Base-by-base conservation (phyloP, 2,113 vertebrate species). In the Phyllostomus discolor region DNA sequence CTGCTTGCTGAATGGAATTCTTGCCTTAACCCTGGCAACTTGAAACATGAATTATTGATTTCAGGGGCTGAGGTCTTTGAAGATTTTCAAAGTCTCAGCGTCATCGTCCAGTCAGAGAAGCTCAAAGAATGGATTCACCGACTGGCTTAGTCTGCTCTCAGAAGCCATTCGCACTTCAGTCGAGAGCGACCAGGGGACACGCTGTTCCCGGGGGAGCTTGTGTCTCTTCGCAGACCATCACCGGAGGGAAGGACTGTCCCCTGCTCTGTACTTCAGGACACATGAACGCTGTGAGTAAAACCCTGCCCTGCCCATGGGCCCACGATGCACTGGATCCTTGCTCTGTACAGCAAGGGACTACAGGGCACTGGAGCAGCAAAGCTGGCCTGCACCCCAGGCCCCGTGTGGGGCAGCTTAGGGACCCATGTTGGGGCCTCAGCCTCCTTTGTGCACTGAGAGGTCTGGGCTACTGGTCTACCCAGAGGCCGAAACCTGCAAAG, bases 1-100 rank as follows among this genome's bases (percentile, higher is more conserved):
- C 19, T 15, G 4, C 43, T 88, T 50, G 31, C 41, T 33, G 33
- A 92, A 59, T 1, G 16, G 24, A 62, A 95, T 72, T 81, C 92
- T 88, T 85, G 54, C n/a, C 35, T 87, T 81, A 81, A 92, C 70
- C 84, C 88, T 90, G 57, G 86, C 38, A 88, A 91, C 83, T 92
- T 72, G 33, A 79, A 89, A 84, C 76, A 78, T 90, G 31, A 92
- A 38, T 91, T 91, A 97, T 96, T 52, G 94, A 97, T 96, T 96
- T 94, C 92, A 72, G 35, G 35, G n/a, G 50, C 85, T 96, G 79
- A 94, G 43, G 95, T 83, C 94, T 97, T 96, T 97, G 97, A 97
- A 96, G 97, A 97, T 93, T 95, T 97, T 97, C 96, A 97, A 97
- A 98, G 97, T 80, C 92, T 94, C 90, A 67, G 88, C 88, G 80